These are phyloP conservation scores for Isurus oxyrinchus DNA, from an alignment of 2,113 vertebrate genomes.

Conservation along the genomic window DNA sequence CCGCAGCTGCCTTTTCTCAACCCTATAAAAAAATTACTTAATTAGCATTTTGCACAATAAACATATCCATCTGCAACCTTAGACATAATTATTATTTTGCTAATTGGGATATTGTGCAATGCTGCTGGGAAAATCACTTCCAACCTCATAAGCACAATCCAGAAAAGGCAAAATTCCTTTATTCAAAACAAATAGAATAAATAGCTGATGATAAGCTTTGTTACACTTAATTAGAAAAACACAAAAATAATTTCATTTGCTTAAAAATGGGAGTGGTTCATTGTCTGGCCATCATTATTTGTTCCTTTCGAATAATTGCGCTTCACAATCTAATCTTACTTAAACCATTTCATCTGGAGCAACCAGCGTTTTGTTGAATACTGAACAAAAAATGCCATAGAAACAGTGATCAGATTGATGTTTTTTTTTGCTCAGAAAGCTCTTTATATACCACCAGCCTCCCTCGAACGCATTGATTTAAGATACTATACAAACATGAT, in stretches of 20 bases:
- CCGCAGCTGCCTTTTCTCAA: neutral
- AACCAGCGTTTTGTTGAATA: neutral
- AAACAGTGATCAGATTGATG: neutral
- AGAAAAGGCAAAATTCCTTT: neutral
- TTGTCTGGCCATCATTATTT: neutral
- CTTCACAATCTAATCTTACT: neutral
- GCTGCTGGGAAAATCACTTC: neutral
- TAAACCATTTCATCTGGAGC: neutral
- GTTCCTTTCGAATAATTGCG: neutral
- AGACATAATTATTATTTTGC: neutral
- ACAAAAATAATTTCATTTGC: neutral
- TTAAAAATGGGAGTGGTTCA: neutral
- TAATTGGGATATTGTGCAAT: neutral
- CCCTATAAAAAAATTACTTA: neutral
- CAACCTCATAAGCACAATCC: neutral
- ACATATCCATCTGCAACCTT: slow-evolving; percentile 1
- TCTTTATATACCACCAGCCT: slow-evolving; percentile 13
- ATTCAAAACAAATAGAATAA: neutral
- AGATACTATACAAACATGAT: slow-evolving; percentile 40
- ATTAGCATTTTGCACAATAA: slow-evolving; percentile 28
- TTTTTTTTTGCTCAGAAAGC: slow-evolving; percentile 15
- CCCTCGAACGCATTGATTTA: slow-evolving; percentile 35
- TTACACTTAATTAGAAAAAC: neutral
- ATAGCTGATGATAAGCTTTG: neutral
- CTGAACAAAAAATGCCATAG: neutral